These are phyloP conservation scores for Pachyrhynchus sulphureomaculatus DNA, from an alignment of 1,140 invertebrate species.

Conservation along the genomic window DNA sequence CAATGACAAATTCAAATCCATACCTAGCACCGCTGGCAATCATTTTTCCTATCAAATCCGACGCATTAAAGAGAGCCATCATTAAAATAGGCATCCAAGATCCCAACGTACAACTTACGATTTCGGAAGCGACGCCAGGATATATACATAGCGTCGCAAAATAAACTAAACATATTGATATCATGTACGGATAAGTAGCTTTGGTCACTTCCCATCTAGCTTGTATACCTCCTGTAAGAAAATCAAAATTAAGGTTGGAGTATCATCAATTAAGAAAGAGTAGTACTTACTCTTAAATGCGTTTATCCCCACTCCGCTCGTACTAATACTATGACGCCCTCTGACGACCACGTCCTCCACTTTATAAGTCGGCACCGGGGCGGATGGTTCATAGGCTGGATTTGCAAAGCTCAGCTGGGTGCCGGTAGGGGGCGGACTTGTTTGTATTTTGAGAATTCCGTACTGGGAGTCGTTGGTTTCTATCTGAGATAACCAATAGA, in stretches of 20 bases:
- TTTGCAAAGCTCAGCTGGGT: constrained; percentile 73
- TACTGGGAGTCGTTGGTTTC: constrained; percentile 61
- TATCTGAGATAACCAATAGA: constrained; percentile 50
- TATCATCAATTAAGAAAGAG: too few relatives aligned
- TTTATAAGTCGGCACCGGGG: constrained; percentile 69
- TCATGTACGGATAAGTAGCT: constrained; percentile 85
- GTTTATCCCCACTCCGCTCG: constrained; percentile 48
- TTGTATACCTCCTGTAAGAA: constrained; percentile 63
- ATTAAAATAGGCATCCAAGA: constrained; percentile 90
- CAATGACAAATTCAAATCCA: neutral
- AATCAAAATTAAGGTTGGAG: neutral
- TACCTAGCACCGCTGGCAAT: constrained; percentile 57
- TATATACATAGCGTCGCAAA: constrained; percentile 86
- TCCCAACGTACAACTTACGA: constrained; percentile 76
- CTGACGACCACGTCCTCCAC: constrained; percentile 78
- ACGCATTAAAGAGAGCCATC: constrained; percentile 85
- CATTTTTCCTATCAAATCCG: constrained; percentile 79
- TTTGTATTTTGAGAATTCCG: constrained; percentile 62
- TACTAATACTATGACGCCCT: constrained; percentile 56
- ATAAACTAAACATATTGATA: constrained; percentile 81
- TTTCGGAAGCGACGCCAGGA: constrained; percentile 86
- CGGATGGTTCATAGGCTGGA: constrained; percentile 74
- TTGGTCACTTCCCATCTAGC: constrained; percentile 75
- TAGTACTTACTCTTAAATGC: constrained; percentile 63
- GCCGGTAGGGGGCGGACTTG: constrained; percentile 50